Evolutionary conservation across 1,140 invertebrate species (phyloP), one percentile per base, ranked within the genome.

Genomic region (Physella acuta): DNA sequence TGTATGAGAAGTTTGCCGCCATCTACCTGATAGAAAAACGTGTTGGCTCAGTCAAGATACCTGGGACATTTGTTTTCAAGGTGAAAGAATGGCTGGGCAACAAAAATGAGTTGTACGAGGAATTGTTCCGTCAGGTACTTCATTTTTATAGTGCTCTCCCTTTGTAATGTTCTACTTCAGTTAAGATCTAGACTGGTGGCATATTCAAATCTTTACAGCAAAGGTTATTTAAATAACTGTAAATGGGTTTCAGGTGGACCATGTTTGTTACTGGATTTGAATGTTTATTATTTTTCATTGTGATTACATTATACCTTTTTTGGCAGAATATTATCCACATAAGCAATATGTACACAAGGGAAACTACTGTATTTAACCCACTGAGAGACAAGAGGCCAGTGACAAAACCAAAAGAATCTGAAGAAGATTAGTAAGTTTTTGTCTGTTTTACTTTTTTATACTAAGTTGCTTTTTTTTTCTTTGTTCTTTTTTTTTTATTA

Each of bases 341-440:
- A 1, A 73, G 78, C 20, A 85, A 85, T 70, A 71, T 75, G 58
- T 81, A 78, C 39, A 85, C 80, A 17, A 70, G 73, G 68, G 84
- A 86, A 71, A 76, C 85, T 55, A 83, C 81, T 55, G 73, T 85
- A 16, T 86, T 78, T 73, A 86, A 86, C 72, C 80, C 83, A 51
- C 71, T 86, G 0, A 74, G 85, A 37, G 78, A 81, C 28, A 84
- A 82, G 70, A 71, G 85, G 16, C 85, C 85, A 26, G 73, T 80
- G 39, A 65, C 71, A 26, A 73, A 74, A 60, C 79, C 79, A 20
- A 72, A 76, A 24, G 70, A 76, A 44, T 79, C 79, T 20, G 78
- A 81, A 51, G 72, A 72, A 73, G 61, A 76, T 39, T 81, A 81
- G 79, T 82, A 73, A 80, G 76, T 72, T 44, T 20, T 11, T 11